phyloP scores from a whole-genome alignment of 2,888 invertebrate genomes.

The Xestobium rufovillosum region DNA sequence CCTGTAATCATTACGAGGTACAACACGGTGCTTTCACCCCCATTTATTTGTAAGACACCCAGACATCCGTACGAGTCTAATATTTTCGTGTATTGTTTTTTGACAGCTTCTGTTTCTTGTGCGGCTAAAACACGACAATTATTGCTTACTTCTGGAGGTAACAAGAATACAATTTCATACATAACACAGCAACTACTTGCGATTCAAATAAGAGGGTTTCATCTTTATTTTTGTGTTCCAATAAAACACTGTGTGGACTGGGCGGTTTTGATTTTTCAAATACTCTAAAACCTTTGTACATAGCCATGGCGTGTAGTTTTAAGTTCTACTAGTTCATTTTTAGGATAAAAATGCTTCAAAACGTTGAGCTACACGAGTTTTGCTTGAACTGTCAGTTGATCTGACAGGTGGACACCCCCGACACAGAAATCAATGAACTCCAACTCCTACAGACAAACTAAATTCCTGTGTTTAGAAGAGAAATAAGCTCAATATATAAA shows the following conservation, averaged over 20 bases:
- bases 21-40: constrained; percentile 74
- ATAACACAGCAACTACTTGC: constrained; percentile 78
- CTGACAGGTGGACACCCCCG: too few relatives aligned
- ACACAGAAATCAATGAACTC: too few relatives aligned
- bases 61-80: constrained; percentile 94
- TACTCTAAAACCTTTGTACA: constrained; percentile 89
- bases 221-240: constrained; percentile 82
- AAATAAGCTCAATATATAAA: too few relatives aligned
- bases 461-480: too few relatives aligned
- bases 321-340: too few relatives aligned
- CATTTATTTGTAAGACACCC: constrained; percentile 84
- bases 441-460: too few relatives aligned
- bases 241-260: constrained; percentile 80
- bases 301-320: too few relatives aligned
- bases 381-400: too few relatives aligned
- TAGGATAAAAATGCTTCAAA: too few relatives aligned
- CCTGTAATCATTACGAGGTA: constrained; percentile 92
- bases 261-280: constrained; percentile 81
- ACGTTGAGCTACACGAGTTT: too few relatives aligned
- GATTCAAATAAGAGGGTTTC: constrained; percentile 87
- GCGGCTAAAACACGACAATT: constrained; percentile 47
- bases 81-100: constrained; percentile 83
- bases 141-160: constrained; percentile 8
- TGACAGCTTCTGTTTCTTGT: constrained; percentile 83
- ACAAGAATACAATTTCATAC: constrained; percentile 47